Conservation (phyloP, 2,888 invertebrate genomes). For the Spodoptera littoralis region DNA sequence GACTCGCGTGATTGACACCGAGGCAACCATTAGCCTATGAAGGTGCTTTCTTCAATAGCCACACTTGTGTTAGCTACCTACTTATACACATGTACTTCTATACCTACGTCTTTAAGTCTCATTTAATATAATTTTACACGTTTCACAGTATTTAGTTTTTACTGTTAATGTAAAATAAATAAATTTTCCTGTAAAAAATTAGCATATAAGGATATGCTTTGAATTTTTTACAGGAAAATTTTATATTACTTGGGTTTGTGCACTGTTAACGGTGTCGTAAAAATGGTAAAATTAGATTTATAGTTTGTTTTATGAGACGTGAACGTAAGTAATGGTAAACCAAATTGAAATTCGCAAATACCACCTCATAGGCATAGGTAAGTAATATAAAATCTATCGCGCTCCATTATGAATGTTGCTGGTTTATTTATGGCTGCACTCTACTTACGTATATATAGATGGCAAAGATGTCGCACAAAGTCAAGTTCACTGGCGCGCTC, state of each 20-base stretch:
- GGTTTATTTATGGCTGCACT: constrained; percentile 28
- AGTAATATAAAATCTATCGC: neutral
- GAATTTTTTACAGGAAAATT: constrained; percentile 1
- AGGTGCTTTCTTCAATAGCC: constrained; percentile 58
- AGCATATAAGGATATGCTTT: no score
- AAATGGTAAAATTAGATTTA: no score
- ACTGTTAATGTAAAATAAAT: neutral
- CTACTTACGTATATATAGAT: constrained; percentile 1
- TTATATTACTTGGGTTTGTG: neutral
- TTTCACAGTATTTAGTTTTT: constrained; percentile 17
- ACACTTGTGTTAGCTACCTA: constrained; percentile 50
- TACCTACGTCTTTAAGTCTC: constrained; percentile 32
- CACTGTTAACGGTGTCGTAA: no score
- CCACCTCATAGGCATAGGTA: no score
- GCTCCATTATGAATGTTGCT: constrained; percentile 2
- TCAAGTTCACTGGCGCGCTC: constrained; percentile 41
- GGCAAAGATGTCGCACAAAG: constrained; percentile 7
- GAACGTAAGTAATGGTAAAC: neutral
- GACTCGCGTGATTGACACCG: constrained; percentile 69
- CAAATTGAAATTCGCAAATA: neutral
- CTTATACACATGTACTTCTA: neutral
- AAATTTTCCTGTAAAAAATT: no score
- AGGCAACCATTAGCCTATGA: constrained; percentile 61
- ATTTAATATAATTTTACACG: constrained; percentile 16
- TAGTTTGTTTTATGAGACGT: no score